phyloP scores from a whole-genome alignment of 53 echinoderm and acorn worm genomes.

The Antedon mediterranea region DNA sequence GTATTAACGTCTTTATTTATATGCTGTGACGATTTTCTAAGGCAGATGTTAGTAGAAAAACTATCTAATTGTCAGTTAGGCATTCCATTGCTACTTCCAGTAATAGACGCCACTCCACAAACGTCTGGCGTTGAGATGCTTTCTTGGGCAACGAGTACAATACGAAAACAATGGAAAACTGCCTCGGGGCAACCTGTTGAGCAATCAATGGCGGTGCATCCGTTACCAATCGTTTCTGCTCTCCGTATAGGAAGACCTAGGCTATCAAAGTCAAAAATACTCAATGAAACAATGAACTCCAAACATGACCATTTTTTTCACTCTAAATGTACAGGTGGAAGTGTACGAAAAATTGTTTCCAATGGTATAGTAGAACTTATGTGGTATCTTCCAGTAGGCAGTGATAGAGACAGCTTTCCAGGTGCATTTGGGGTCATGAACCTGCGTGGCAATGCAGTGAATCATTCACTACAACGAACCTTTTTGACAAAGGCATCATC shows the following conservation, averaged over 20 bases:
- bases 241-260: background rate
- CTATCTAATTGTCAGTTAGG: conserved; percentile 13
- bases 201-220: background rate
- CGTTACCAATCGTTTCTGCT: background rate
- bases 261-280: background rate
- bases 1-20: background rate
- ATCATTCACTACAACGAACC: background rate
- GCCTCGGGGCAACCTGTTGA: background rate
- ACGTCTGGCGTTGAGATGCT: background rate
- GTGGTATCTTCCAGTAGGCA: background rate
- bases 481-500: background rate
- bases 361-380: background rate
- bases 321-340: background rate
- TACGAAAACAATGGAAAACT: background rate
- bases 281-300: background rate
- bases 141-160: background rate
- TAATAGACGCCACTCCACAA: background rate
- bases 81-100: background rate
- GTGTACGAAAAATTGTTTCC: background rate
- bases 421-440: background rate
- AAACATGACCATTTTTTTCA: background rate
- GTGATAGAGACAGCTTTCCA: background rate
- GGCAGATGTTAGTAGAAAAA: conserved; percentile 15
- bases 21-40: conserved; percentile 20
- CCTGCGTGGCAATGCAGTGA: background rate